Evolutionary conservation across 2,888 invertebrate species (phyloP).

Genomic region (Danaus chrysippus): DNA sequence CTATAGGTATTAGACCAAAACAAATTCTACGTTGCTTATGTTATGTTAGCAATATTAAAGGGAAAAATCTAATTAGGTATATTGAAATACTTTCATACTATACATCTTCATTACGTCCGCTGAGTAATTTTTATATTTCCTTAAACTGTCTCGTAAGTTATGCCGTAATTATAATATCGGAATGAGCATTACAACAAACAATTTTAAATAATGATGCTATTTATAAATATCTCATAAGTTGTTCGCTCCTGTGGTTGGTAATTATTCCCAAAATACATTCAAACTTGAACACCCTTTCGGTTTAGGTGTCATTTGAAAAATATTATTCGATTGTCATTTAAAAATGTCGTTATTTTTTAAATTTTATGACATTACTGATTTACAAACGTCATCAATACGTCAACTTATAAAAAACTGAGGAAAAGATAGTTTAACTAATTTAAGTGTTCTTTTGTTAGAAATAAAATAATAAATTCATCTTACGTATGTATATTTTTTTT

Average conservation of each 20-base stretch:
- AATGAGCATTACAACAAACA: neutral
- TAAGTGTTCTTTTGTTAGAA: too few species aligned
- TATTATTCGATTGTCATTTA: neutral
- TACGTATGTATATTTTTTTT: too few species aligned
- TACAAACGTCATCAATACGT: too few species aligned
- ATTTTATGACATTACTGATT: too few species aligned
- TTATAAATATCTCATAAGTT: slow-evolving; percentile 50
- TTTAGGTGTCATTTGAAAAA: neutral
- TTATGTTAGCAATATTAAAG: too few species aligned
- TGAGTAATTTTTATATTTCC: neutral
- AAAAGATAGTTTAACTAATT: too few species aligned
- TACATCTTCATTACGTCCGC: neutral
- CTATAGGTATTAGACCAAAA: too few species aligned
- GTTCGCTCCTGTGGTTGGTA: slow-evolving; percentile 60
- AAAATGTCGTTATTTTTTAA: neutral
- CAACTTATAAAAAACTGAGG: too few species aligned
- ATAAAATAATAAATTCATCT: too few species aligned
- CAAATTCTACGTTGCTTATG: too few species aligned
- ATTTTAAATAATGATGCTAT: slow-evolving; percentile 49
- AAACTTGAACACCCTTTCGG: slow-evolving; percentile 33
- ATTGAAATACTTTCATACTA: too few species aligned
- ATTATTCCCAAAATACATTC: slow-evolving; percentile 53
- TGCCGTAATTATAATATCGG: neutral
- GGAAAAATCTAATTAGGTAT: too few species aligned
- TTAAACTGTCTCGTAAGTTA: neutral